Conservation (phyloP, 1,140 invertebrate genomes). For the Harlomillsia oculata region DNA sequence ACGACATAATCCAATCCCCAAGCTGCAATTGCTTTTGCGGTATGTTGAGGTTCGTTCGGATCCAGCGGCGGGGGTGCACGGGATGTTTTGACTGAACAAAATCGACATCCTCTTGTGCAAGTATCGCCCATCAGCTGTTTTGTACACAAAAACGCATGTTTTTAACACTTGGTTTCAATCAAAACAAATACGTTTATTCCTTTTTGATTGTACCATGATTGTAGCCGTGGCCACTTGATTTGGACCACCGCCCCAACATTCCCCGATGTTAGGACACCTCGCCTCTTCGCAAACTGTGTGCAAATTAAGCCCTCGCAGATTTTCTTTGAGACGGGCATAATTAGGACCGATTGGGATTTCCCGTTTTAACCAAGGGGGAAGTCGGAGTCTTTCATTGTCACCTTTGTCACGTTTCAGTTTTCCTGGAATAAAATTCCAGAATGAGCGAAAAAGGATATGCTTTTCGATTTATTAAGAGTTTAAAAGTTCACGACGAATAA, state of each 20-base stretch:
- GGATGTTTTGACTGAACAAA: conserved; percentile 98
- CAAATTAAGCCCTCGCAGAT: conserved; percentile 76
- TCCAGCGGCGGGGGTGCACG: conserved; percentile 81
- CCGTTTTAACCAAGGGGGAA: conserved; percentile 96
- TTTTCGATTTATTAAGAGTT: not conserved
- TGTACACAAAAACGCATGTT: conserved; percentile 30
- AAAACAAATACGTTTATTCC: not conserved
- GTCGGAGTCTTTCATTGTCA: conserved; percentile 64
- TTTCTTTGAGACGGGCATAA: conserved; percentile 61
- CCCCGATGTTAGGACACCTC: conserved; percentile 96
- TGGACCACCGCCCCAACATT: conserved; percentile 95
- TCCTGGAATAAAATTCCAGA: conserved; percentile 27
- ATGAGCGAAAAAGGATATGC: not conserved
- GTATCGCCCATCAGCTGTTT: conserved; percentile 80
- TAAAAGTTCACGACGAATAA: not conserved
- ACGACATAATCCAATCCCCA: conserved; percentile 98
- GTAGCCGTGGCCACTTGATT: conserved; percentile 79
- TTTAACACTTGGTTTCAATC: not conserved
- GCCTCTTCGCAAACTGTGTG: conserved; percentile 99
- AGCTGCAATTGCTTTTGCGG: conserved; percentile 77
- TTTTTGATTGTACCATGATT: conserved; percentile 60
- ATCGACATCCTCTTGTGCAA: conserved; percentile 81
- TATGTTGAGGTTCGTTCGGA: conserved; percentile 82
- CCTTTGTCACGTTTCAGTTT: conserved; percentile 76
- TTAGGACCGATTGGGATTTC: conserved; percentile 77